Conservation (phyloP, 2,888 invertebrate species). For the Xestia ashworthii region DNA sequence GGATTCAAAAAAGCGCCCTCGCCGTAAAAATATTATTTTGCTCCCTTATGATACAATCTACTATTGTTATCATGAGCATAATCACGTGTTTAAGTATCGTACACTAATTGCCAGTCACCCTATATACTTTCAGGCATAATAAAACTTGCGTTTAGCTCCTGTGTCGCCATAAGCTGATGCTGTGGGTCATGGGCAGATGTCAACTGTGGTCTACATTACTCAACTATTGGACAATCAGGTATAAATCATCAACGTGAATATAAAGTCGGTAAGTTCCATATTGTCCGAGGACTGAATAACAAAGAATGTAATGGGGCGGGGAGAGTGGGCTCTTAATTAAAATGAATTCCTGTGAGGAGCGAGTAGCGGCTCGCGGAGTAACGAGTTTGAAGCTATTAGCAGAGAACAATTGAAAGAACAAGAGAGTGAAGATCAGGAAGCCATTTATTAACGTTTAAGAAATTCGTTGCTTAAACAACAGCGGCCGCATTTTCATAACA, state of each 20-base stretch:
- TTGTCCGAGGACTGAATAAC: slow-evolving; percentile 35
- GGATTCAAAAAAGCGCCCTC: too few relatives aligned
- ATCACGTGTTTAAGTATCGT: too few relatives aligned
- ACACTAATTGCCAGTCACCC: too few relatives aligned
- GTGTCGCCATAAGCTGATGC: too few relatives aligned
- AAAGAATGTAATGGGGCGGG: slow-evolving; percentile 61
- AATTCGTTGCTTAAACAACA: slow-evolving; percentile 35
- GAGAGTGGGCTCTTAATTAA: slow-evolving; percentile 75
- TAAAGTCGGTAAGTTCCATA: slow-evolving; percentile 18
- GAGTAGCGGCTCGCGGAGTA: slow-evolving; percentile 68
- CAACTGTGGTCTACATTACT: background rate
- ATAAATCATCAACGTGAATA: background rate
- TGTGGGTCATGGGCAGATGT: background rate
- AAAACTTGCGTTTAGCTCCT: too few relatives aligned
- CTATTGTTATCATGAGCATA: too few relatives aligned
- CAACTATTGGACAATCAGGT: background rate
- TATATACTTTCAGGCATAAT: too few relatives aligned
- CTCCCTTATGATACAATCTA: too few relatives aligned
- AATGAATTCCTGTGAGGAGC: slow-evolving; percentile 71
- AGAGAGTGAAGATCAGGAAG: slow-evolving; percentile 61
- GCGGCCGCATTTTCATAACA: slow-evolving; percentile 34
- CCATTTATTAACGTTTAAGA: slow-evolving; percentile 56
- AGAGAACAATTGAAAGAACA: slow-evolving; percentile 63
- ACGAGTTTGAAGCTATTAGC: slow-evolving; percentile 72
- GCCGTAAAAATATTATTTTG: too few relatives aligned